Evolutionary conservation across 2,113 vertebrate species (phyloP).

Genomic region (Tragulus kanchil): DNA sequence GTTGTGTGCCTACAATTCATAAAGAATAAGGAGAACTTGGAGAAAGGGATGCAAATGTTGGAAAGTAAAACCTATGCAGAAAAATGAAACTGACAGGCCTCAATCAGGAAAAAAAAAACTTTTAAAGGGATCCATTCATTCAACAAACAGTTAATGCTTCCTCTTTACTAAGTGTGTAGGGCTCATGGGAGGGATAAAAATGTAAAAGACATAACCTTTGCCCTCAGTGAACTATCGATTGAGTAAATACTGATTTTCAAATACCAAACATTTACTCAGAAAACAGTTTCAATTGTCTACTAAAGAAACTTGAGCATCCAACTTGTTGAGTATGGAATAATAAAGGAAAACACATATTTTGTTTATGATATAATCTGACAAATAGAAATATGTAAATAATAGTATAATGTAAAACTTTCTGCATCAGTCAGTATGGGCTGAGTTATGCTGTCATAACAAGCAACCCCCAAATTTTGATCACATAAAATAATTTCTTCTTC

Average conservation of each 20-base stretch:
- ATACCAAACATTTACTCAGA: constrained; percentile 12
- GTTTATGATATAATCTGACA: neutral
- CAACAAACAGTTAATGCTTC: neutral
- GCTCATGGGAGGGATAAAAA: neutral
- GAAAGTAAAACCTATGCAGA: neutral
- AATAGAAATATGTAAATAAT: neutral
- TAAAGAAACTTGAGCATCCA: neutral
- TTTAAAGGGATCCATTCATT: neutral
- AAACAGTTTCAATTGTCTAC: neutral
- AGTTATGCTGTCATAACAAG: neutral
- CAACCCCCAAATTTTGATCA: neutral
- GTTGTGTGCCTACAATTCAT: neutral
- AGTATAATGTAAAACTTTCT: neutral
- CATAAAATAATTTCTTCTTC: neutral
- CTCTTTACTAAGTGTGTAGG: neutral
- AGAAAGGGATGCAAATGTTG: neutral
- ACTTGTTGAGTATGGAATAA: neutral
- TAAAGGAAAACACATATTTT: neutral
- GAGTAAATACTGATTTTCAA: neutral
- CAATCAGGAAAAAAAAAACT: neutral
- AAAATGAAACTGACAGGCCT: neutral
- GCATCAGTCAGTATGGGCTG: neutral
- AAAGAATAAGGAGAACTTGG: neutral
- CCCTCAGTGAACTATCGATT: neutral
- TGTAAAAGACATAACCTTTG: neutral